Evolutionary conservation across 1,140 invertebrate species (phyloP), one percentile per base, ranked within the genome.

Genomic region (Hermetia illucens): DNA sequence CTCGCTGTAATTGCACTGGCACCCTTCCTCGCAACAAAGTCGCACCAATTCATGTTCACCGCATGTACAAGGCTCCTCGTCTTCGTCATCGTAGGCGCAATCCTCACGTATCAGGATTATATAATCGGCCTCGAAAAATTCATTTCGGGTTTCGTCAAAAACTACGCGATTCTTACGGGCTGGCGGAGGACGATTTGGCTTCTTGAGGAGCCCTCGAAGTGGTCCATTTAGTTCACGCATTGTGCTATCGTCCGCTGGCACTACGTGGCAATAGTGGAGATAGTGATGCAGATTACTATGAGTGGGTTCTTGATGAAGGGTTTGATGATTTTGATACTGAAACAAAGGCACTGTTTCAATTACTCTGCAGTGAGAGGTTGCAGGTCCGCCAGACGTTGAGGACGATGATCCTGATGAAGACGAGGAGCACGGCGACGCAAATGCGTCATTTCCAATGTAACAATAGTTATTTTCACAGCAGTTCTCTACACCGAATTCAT

Each of bases 51-150:
- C 74, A 46, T 77, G 72, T 45, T 80, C 77, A 47, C 79, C 77
- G 43, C 78, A 81, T 33, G 79, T 80, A 55, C 79, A 82, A 29
- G 78, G 76, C 43, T 79, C 78, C 45, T 72, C 67, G 40, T 74
- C 71, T 48, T 82, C 79, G 49, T 82, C 79, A 31, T 80, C 79
- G 47, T 79, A 78, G 40, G 80, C 78, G 45, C 79, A 82, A 51
- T 87, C 82, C 49, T 86, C 82, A 25, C 82, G 74, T 33, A 86
- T 83, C 17, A 86, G 62, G 47, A 88, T 86, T 43, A 88, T 85
- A 50, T 88, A 88, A 61, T 88, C 82, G 2, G 82, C 82, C 39
- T 86, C 83, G 55, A 86, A 86, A 61, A 84, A 86, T 58, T 84
- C 81, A 61, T 88, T 88, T 16, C 79, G 70, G 43, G 77, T 81